Conservation (phyloP, 2,797 vertebrate genomes). For the Mus caroli region DNA sequence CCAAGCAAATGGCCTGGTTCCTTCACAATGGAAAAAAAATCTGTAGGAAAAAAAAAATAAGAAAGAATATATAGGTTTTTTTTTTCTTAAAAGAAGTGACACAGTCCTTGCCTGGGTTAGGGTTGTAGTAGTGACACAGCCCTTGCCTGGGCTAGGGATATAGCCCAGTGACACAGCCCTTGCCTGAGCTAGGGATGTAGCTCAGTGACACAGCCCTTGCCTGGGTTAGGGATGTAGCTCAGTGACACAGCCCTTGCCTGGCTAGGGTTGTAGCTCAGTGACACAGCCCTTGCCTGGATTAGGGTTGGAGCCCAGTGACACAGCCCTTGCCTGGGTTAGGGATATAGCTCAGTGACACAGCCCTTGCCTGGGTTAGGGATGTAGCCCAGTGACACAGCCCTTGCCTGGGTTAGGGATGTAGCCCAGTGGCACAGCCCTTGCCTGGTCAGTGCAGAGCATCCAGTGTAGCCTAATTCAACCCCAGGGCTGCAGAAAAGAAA, state of each 20-base stretch:
- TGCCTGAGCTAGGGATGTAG: neutral
- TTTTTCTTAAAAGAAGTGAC: neutral
- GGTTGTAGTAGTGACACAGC: too few species aligned
- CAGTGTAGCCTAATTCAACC: neutral
- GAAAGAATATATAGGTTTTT: neutral
- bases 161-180: neutral
- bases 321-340: neutral
- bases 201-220: too few species aligned
- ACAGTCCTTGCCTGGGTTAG: too few species aligned
- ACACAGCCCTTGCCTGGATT: too few species aligned
- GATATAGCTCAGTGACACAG: neutral
- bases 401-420: too few species aligned
- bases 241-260: neutral
- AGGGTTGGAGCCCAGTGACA: too few species aligned
- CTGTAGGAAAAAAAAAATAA: neutral
- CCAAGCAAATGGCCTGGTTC: slow-evolving; percentile 34
- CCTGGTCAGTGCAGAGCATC: neutral
- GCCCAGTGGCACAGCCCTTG: neutral
- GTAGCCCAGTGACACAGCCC: too few species aligned
- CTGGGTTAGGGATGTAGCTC: too few species aligned
- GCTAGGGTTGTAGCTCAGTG: neutral
- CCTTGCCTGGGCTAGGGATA: too few species aligned
- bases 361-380: neutral
- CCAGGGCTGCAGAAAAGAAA: neutral
- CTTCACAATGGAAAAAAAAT: neutral